These are phyloP conservation scores for Ephydatia muelleri DNA, from an alignment of 37 sponge, comb jelly and placozoan species.

Conservation along the genomic window DNA sequence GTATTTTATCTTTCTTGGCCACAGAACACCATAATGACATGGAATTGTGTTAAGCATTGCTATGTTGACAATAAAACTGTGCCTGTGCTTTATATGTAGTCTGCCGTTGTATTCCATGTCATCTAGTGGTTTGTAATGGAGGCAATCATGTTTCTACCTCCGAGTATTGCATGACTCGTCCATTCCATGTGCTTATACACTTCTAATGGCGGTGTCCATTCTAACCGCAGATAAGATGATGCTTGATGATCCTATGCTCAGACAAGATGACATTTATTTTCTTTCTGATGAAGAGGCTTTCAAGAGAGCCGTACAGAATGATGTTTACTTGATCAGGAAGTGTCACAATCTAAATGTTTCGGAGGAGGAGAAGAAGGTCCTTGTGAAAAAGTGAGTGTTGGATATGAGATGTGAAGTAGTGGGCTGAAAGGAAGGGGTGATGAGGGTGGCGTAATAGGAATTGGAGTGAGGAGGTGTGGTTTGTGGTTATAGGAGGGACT, in stretches of 20 bases:
- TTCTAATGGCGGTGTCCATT: background rate
- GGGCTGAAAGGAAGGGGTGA: too few species aligned
- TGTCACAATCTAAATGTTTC: constrained; percentile 23
- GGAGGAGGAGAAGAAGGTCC: background rate
- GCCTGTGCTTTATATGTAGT: too few species aligned
- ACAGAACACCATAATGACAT: too few species aligned
- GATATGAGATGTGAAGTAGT: constrained; percentile 40
- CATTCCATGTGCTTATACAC: background rate
- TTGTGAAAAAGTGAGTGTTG: background rate
- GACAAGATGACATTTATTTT: constrained; percentile 36
- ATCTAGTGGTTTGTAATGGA: too few species aligned
- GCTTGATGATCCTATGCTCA: constrained; percentile 46
- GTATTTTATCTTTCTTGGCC: too few species aligned
- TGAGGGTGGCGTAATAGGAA: too few species aligned
- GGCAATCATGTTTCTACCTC: too few species aligned
- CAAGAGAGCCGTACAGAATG: constrained; percentile 38
- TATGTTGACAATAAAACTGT: too few species aligned
- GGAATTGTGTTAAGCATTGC: too few species aligned
- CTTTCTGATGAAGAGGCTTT: constrained; percentile 65
- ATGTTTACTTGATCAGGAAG: constrained; percentile 29
- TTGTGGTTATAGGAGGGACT: too few species aligned
- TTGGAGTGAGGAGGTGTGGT: background rate
- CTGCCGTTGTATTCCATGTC: too few species aligned
- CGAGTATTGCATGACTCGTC: too few species aligned
- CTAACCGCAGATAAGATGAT: background rate